These are phyloP conservation scores for Crotalus adamanteus DNA, from an alignment of 2,797 vertebrate species.

Conservation along the genomic window DNA sequence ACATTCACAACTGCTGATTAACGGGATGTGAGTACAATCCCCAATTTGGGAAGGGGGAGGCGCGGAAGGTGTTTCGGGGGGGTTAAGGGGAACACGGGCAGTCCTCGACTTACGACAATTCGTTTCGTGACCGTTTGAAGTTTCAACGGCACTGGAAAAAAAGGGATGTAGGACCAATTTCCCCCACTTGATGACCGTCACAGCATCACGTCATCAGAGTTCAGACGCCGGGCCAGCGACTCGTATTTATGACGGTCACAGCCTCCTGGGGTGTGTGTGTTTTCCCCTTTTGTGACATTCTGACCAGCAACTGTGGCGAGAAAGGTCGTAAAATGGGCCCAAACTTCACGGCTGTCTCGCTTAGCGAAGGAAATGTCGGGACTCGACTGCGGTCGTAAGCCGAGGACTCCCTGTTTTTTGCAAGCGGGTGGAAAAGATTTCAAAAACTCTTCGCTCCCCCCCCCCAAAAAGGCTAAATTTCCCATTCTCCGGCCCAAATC, in stretches of 20 bases:
- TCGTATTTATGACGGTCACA: no score
- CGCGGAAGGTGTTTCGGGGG: no score
- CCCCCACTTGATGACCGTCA: no score
- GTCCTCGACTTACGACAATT: background rate
- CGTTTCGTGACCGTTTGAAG: background rate
- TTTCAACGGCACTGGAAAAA: background rate
- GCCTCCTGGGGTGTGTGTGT: no score
- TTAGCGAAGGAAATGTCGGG: background rate
- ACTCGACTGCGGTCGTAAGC: background rate
- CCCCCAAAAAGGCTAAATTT: background rate
- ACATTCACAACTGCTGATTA: conserved; percentile 92
- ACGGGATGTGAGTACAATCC: conserved; percentile 81
- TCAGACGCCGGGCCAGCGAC: no score
- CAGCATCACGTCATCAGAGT: no score
- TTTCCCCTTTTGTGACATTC: no score
- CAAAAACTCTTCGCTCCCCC: background rate
- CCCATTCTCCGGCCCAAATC: background rate
- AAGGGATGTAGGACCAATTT: background rate
- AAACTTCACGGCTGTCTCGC: background rate
- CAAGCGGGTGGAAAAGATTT: no score
- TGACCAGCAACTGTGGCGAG: no score
- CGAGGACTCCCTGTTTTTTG: background rate
- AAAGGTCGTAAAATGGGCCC: background rate
- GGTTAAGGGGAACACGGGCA: background rate
- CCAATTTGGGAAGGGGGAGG: background rate